phyloP scores from a whole-genome alignment of 2,888 invertebrate species.

The Ferrisia virgata region DNA sequence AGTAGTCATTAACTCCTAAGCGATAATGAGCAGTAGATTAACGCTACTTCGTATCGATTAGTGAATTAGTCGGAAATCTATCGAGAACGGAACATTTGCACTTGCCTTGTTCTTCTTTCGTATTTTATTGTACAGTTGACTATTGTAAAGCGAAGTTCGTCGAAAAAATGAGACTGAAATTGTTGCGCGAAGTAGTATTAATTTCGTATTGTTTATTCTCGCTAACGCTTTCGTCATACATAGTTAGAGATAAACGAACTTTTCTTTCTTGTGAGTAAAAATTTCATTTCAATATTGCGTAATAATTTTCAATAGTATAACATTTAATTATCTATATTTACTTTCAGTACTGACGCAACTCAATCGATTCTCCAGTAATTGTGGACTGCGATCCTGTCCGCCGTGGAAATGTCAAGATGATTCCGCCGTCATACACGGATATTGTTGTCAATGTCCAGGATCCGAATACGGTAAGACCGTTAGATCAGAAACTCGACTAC shows the following conservation, averaged over 20 bases:
- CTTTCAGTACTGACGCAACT: background rate
- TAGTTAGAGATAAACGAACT: background rate
- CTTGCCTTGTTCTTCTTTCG: no score
- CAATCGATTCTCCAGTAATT: background rate
- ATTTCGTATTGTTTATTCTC: background rate
- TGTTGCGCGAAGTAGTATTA: background rate
- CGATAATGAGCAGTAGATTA: no score
- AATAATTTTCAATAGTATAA: no score
- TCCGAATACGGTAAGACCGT: slow-evolving; percentile 57
- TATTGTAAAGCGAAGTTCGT: no score
- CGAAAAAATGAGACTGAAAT: no score
- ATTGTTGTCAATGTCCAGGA: slow-evolving; percentile 64
- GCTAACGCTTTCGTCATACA: background rate
- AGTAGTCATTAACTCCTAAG: no score
- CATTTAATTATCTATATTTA: background rate
- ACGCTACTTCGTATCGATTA: no score
- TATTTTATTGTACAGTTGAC: no score
- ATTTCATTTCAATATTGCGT: background rate
- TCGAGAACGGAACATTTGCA: no score
- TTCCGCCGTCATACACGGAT: slow-evolving; percentile 59
- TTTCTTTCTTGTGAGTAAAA: background rate
- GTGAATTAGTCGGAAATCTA: no score
- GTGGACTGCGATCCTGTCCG: slow-evolving; percentile 48
- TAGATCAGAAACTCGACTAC: no score
- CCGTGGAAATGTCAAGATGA: slow-evolving; percentile 49